Evolutionary conservation across 2,797 vertebrate genomes (phyloP), one percentile per base, ranked within the genome.

Genomic region (Bovichtus variegatus): DNA sequence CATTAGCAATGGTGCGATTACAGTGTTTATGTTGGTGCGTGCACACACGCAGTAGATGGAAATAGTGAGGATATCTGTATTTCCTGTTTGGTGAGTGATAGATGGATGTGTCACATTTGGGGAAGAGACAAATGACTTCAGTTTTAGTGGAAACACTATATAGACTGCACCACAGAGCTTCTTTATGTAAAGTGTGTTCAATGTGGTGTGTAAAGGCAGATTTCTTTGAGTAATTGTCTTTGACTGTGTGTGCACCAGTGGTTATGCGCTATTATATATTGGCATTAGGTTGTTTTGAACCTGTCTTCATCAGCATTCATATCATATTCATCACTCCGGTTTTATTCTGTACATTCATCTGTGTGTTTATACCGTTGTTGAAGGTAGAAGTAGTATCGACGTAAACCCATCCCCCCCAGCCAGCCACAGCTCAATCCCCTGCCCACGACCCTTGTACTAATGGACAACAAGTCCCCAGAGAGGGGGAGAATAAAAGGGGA

Each of bases 391-490:
- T 34, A 34, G 31, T 34, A 34, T 1, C 9, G 29, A 29, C 29
- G 29, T 29, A 29, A 29, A 34, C 54, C 19, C 31, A 50, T 6
- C 13, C 12, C 50, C 23, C n/a, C 25, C 4, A 4, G 16, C 50
- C 36, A 40, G 55, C 40, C 59, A 70, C 70, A 80, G 55, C 65
- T 60, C 75, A 31, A 61, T 62, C 65, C 57, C 12, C 75, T 67
- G 71, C 58, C 67, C 79, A 62, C 23, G 36, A 87, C 80, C 75
- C 69, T 78, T 82, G 79, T 82, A 80, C 89, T 95, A 95, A 94
- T 96, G 94, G 92, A 93, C 89, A 87, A 76, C 80, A 89, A 82
- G 74, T 91, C 94, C 93, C 92, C 25, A 74, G 93, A 92, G 92
- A 89, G 55, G 36, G 21, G 46, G 58, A 65, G 43, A 38, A 23